Conservation (phyloP, 1,140 invertebrate genomes). For the Pseudoatta argentina region DNA sequence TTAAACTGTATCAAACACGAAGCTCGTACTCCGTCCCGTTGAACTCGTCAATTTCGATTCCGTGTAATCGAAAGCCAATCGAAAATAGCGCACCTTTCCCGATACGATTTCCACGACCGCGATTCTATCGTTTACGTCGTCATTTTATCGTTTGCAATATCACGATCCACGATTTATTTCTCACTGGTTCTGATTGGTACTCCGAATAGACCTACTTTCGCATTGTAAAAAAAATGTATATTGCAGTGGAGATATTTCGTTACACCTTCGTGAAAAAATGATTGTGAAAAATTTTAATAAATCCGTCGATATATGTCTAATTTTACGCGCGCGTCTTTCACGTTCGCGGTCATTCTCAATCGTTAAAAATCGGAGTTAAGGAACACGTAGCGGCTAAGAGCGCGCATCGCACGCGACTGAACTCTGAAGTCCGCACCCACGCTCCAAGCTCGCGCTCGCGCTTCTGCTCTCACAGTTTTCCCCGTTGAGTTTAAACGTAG, state of each 20-base stretch:
- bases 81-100: not conserved
- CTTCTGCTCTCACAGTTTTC: slow-evolving; percentile 70
- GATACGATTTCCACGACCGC: not conserved
- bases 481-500: slow-evolving; percentile 71
- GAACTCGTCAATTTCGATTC: slow-evolving; percentile 1
- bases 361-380: not conserved
- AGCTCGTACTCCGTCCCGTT: not conserved
- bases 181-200: not conserved
- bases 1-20: slow-evolving; percentile 4
- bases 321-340: not conserved
- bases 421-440: slow-evolving; percentile 61
- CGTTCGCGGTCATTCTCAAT: not conserved
- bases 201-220: not conserved
- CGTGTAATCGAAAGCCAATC: not conserved
- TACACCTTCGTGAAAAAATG: too few species aligned
- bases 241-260: not conserved
- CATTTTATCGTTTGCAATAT: not conserved
- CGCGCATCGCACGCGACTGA: slow-evolving; percentile 81
- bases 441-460: slow-evolving; percentile 48
- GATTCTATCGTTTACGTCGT: not conserved
- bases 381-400: slow-evolving; percentile 51
- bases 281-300: not conserved
- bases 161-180: not conserved
- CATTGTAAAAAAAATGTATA: not conserved
- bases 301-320: not conserved